These are phyloP conservation scores for Xerus rutilus DNA, from an alignment of 2,797 vertebrate genomes.

Conservation along the genomic window DNA sequence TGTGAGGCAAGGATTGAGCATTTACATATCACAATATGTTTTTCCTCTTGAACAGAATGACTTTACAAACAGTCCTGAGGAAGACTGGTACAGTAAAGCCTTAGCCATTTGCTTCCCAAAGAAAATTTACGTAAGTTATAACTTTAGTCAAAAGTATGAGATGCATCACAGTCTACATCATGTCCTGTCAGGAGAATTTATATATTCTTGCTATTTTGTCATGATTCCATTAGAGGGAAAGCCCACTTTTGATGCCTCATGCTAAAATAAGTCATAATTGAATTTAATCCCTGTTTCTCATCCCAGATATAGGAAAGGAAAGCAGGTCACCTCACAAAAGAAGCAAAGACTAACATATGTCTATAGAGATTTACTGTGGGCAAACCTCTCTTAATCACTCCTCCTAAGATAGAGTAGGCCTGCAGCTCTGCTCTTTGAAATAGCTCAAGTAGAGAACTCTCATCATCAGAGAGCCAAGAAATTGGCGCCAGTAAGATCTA, in stretches of 20 bases:
- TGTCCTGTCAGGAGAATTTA: not conserved
- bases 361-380: not conserved
- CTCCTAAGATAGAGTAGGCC: not conserved
- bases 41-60: constrained; percentile 9
- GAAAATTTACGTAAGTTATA: not conserved
- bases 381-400: not conserved
- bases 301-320: constrained; percentile 33
- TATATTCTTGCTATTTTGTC: constrained; percentile 4
- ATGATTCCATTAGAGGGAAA: not conserved
- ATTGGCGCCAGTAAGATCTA: not conserved
- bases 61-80: constrained; percentile 1
- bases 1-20: not conserved
- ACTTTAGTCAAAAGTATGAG: not conserved
- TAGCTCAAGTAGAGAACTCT: constrained; percentile 31
- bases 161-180: not conserved
- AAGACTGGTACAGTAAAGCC: not conserved
- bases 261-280: not conserved
- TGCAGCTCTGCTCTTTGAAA: not conserved
- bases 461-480: not conserved
- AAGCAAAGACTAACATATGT: not conserved
- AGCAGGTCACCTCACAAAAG: not conserved
- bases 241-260: not conserved
- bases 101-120: not conserved
- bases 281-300: constrained; percentile 9
- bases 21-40: not conserved